Evolutionary conservation across 2,113 vertebrate genomes (phyloP).

Genomic region (Semnopithecus entellus): DNA sequence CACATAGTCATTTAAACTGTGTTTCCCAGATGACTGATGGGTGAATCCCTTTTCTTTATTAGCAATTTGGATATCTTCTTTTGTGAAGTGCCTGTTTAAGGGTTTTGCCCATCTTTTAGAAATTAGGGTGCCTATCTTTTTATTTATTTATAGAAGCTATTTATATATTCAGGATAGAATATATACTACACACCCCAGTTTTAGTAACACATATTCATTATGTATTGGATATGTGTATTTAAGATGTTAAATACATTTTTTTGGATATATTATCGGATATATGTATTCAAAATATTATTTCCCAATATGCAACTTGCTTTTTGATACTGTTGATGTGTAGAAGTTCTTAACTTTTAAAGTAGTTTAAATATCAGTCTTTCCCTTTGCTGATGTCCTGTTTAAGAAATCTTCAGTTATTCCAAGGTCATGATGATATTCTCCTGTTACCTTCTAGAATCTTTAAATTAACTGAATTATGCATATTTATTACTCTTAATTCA

Average conservation of each 20-base stretch:
- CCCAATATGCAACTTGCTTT: background rate
- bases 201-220: background rate
- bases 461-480: background rate
- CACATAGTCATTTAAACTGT: background rate
- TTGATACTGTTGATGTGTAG: background rate
- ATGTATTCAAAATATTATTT: background rate
- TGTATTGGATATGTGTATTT: background rate
- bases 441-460: background rate
- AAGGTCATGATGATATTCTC: background rate
- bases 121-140: background rate
- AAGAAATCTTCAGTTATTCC: background rate
- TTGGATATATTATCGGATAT: background rate
- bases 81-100: background rate
- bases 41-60: background rate
- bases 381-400: background rate
- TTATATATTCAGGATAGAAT: background rate
- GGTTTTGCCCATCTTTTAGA: background rate
- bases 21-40: background rate
- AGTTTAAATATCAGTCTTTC: background rate
- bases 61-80: background rate
- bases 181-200: background rate
- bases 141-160: background rate
- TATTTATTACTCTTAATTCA: constrained; percentile 59
- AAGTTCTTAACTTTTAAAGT: background rate
- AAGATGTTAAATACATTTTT: background rate